Evolutionary conservation across 2,797 vertebrate species (phyloP).

Genomic region (Trachops cirrhosus): DNA sequence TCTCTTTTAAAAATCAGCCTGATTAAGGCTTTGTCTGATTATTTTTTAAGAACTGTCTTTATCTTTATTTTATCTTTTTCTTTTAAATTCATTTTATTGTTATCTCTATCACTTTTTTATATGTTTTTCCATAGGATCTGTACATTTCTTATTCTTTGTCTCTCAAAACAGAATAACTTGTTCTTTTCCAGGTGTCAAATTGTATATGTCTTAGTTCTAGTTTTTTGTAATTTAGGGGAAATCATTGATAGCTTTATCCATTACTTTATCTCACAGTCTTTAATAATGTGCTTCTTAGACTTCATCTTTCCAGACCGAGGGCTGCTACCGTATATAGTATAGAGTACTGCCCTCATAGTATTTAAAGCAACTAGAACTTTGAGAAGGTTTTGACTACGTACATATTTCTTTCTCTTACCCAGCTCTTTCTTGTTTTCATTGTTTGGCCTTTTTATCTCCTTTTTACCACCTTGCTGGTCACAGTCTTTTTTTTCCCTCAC

Average conservation of each 20-base stretch:
- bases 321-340: neutral
- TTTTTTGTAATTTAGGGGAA: neutral
- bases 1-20: neutral
- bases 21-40: neutral
- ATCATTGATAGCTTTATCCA: neutral
- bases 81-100: neutral
- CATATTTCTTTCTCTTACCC: neutral
- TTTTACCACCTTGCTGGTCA: neutral
- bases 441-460: neutral
- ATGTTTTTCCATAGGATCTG: neutral
- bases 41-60: neutral
- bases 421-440: neutral
- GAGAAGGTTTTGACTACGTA: neutral
- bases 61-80: neutral
- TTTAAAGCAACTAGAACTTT: neutral
- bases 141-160: neutral
- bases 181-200: slow-evolving; percentile 24
- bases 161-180: neutral
- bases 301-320: neutral
- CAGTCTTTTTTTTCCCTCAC: neutral
- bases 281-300: neutral
- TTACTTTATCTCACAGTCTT: neutral
- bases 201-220: neutral
- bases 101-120: neutral
- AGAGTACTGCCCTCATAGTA: neutral